Evolutionary conservation across 2,888 invertebrate genomes (phyloP), one percentile per base, ranked within the genome.

Genomic region (Lydus trimaculatus): DNA sequence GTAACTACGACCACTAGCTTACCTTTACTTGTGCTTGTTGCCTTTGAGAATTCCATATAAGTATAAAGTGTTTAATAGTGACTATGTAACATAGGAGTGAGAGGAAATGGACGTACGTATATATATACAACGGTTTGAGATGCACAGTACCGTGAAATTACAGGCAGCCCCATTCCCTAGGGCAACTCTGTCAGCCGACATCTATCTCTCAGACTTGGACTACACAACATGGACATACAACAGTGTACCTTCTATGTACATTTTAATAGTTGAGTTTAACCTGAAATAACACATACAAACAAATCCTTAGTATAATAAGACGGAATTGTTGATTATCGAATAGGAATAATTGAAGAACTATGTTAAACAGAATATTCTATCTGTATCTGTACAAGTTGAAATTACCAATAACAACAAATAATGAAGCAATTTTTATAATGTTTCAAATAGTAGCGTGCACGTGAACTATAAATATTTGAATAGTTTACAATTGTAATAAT

Each of bases 111-210:
- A 63, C 64, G 60, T 65, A 65, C 63, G 56, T 36, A 63, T 62
- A 69, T 66, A 63, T 43, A 59, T 64, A 39, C 39, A 61, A 68
- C 84, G 85, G 85, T 87, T 87, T 86, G 86, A 82, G 86, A 84
- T 86, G 87, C 87, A 87, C 86, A 86, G 86, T 86, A 87, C 87
- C 88, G 88, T 88, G 87, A 88, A 88, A 87, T 88, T 88, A 87
- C 87, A 85, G 48, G 85, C 81, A 84, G 86, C 85, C 80, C 77
- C 84, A 77, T 76, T 79, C 81, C 81, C 80, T 74, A 73, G 80
- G 82, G 81, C 76, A 61, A 58, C 64, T 59, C 63, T 64, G 66
- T 66, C 70, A 71, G 73, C 79, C 80, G 78, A 79, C 80, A 81
- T 80, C 80, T 78, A 80, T 79, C 80, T 80, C 78, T 67, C 76